phyloP scores from a whole-genome alignment of 1,140 invertebrate species.

The Vollenhovia emeryi region DNA sequence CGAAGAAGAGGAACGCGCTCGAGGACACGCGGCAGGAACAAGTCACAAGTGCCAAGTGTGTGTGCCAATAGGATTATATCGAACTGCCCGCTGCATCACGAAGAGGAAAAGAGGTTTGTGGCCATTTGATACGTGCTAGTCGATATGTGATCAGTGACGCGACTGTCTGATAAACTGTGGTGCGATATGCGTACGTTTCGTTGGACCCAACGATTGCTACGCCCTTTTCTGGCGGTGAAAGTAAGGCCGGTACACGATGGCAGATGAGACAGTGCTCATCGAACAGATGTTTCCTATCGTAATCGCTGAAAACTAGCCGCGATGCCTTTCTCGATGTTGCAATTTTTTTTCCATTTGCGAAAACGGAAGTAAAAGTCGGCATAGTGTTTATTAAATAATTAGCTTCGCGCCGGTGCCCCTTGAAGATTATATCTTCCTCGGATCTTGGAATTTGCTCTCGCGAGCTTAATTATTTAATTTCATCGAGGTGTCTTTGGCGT shows the following conservation, averaged over 20 bases:
- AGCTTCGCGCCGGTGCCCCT: too few species aligned
- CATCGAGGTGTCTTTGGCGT: too few species aligned
- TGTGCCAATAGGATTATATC: slow-evolving; percentile 82
- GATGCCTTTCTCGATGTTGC: neutral
- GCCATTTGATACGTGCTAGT: slow-evolving; percentile 49
- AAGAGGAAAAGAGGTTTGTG: slow-evolving; percentile 77
- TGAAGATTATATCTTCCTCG: neutral
- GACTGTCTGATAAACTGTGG: neutral
- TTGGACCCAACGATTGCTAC: neutral
- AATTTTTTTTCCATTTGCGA: neutral
- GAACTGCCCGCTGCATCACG: slow-evolving; percentile 9
- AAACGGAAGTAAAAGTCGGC: neutral
- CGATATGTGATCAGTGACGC: slow-evolving; percentile 69
- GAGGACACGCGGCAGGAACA: slow-evolving; percentile 33
- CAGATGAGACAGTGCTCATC: slow-evolving; percentile 26
- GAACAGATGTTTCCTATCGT: neutral
- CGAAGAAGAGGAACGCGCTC: slow-evolving; percentile 1
- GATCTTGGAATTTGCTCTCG: too few species aligned
- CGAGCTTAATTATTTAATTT: slow-evolving; percentile 3
- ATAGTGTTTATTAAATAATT: neutral
- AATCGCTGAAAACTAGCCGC: neutral
- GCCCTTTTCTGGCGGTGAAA: slow-evolving; percentile 1
- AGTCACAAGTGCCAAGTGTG: slow-evolving; percentile 81
- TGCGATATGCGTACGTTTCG: slow-evolving; percentile 21
- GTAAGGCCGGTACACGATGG: neutral